These are phyloP conservation scores for Odontothrips loti DNA, from an alignment of 2,888 invertebrate genomes.

Conservation along the genomic window DNA sequence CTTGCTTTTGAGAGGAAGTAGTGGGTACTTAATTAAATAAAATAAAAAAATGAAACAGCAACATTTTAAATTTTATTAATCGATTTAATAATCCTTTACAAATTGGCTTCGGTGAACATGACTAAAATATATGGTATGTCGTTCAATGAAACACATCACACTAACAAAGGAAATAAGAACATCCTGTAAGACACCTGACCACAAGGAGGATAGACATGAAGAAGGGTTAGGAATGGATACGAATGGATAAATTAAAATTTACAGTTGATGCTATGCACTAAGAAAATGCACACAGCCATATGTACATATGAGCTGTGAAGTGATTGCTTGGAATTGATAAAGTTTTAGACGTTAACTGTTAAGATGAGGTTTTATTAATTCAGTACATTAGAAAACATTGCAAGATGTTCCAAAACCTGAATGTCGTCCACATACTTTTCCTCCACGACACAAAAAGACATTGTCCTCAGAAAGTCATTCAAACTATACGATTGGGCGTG, in stretches of 20 bases:
- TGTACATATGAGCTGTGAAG: too few relatives aligned
- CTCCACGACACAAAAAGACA: too few relatives aligned
- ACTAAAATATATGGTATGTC: slow-evolving; percentile 3
- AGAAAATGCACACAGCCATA: neutral
- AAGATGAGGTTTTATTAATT: too few relatives aligned
- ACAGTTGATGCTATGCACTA: neutral
- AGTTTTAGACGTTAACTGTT: too few relatives aligned
- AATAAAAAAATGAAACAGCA: neutral
- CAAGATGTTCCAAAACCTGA: too few relatives aligned
- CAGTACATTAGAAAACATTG: too few relatives aligned
- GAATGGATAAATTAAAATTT: neutral
- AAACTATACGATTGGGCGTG: too few relatives aligned
- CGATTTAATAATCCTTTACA: neutral
- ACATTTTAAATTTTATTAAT: neutral
- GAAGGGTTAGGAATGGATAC: neutral
- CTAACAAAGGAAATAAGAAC: neutral
- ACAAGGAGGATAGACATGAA: neutral
- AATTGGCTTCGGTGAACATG: neutral
- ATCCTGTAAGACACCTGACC: neutral
- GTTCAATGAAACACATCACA: neutral
- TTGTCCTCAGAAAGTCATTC: too few relatives aligned
- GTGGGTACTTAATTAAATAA: neutral
- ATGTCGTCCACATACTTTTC: too few relatives aligned
- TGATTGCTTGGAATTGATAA: too few relatives aligned
- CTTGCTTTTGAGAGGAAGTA: neutral